Evolutionary conservation across 2,888 invertebrate genomes (phyloP), one percentile per base, ranked within the genome.

Genomic region (Alcis repandata): DNA sequence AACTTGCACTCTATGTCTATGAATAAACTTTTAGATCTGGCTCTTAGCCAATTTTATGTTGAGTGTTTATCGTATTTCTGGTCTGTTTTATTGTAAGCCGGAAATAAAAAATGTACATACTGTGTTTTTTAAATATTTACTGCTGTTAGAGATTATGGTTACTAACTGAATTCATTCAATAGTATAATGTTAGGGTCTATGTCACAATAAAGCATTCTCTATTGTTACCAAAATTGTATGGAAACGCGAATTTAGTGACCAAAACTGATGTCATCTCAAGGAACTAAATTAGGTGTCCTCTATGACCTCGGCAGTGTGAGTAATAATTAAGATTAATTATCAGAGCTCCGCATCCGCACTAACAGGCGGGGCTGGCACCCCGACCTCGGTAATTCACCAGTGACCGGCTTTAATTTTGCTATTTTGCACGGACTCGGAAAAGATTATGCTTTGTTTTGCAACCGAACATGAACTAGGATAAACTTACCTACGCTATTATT

Each of bases 21-120:
- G 20, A 52, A 38, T 40, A 40, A 38, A 53, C 33, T 43, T 53
- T 48, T 45, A n/a, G 32, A 46, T 33, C 46, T 63, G 63, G 58
- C 58, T 20, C 22, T 13, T 11, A 33, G 64, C 64, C 64, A 64
- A 54, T 33, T 38, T 54, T 17, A 9, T 1, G 36, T 17, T 32
- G 41, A 48, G 58, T 52, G 52, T 63, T 59, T 58, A 63, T 48
- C 13, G 22, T 58, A 58, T 40, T 59, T 53, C 41, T 58, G 20
- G 38, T 45, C 36, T 36, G 45, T 40, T 52, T 49, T 11, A 43
- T 45, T 38, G 22, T 27, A 6, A 33, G 15, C 13, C 7, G 36
- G 20, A n/a, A 13, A 36, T 13, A 36, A 38, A 51, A 51, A 49
- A 33, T 27, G 17, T 15, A 41, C 2, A 9, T 46, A 46, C 46